A percentile compares a stretch with the other conserved stretches of the same genome.
Conservation (phyloP, 2,888 invertebrate species). For the Orthosia incerta region DNA sequence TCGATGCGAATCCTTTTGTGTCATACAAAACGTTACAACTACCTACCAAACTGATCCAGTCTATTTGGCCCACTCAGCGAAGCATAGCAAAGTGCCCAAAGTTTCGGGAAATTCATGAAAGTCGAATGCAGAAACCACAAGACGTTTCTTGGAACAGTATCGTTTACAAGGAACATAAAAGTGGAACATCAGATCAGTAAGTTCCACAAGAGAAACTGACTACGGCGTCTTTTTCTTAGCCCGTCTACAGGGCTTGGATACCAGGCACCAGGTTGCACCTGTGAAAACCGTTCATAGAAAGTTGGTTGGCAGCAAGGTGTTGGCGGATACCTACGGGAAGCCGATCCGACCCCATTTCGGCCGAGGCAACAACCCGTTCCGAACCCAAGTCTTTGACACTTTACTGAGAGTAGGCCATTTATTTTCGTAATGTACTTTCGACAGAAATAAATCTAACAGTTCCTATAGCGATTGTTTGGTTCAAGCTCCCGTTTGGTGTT, state of each 20-base stretch:
- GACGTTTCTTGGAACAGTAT: conserved; percentile 28
- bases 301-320: conserved; percentile 69
- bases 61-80: not conserved
- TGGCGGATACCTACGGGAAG: conserved; percentile 75
- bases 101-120: conserved; percentile 25
- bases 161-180: conserved; percentile 18
- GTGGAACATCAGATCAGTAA: conserved; percentile 16
- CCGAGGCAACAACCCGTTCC: conserved; percentile 80
- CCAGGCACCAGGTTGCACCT: conserved; percentile 50
- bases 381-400: conserved; percentile 82
- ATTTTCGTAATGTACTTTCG: conserved; percentile 78
- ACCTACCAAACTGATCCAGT: not conserved
- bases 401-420: conserved; percentile 80
- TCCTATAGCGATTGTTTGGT: conserved; percentile 78
- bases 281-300: conserved; percentile 49
- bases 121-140: conserved; percentile 9
- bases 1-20: not conserved
- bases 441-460: conserved; percentile 81
- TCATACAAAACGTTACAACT: not conserved
- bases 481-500: conserved; percentile 58
- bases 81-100: conserved; percentile 11
- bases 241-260: not conserved
- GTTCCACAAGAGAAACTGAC: conserved; percentile 23
- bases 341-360: conserved; percentile 76
- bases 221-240: conserved; percentile 33